Evolutionary conservation across 2,797 vertebrate genomes (phyloP), one percentile per base, ranked within the genome.

Genomic region (Ptychadena robeensis): DNA sequence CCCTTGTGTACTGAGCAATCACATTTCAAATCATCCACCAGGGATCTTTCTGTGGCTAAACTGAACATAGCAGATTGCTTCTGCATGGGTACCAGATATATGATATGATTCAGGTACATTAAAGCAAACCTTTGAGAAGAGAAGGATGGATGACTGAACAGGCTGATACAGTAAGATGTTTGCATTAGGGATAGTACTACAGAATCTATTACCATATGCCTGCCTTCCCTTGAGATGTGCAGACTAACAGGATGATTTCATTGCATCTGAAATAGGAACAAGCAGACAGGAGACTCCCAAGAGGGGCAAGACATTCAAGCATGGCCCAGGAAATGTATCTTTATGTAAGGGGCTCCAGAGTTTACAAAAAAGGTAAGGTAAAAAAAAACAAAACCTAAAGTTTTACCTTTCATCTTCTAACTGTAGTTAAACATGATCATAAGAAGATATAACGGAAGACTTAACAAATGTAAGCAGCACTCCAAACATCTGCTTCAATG

Each of bases 71-170:
- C 72, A 80, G 78, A 85, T 80, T 81, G 83, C 44, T 85, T 80
- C 38, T 63, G 78, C 53, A 85, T 7, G 38, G 65, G 71, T 72
- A 65, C 53, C 64, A 69, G 71, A 80, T 72, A 53, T 53, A 80
- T 81, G 72, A 85, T 85, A 85, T 73, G 44, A 78, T 77, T 81
- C 68, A 82, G 75, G 44, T 73, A 72, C 68, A 73, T 73, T 81
- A 82, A 37, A 68, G 44, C 68, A 44, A 63, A 65, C 68, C 34
- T 65, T 30, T 37, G 44, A 70, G 72, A 78, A 79, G 63, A 31
- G 30, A 32, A 30, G 30, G 40, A 69, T 22, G 57, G 37, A 48
- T 61, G 53, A 48, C 34, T 80, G 48, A 68, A 68, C 35, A 14
- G 71, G 22, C 32, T 31, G 28, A 79, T 69, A 79, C 25, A 74